phyloP scores from a whole-genome alignment of 1,140 invertebrate genomes.

The Elymnias hypermnestra region DNA sequence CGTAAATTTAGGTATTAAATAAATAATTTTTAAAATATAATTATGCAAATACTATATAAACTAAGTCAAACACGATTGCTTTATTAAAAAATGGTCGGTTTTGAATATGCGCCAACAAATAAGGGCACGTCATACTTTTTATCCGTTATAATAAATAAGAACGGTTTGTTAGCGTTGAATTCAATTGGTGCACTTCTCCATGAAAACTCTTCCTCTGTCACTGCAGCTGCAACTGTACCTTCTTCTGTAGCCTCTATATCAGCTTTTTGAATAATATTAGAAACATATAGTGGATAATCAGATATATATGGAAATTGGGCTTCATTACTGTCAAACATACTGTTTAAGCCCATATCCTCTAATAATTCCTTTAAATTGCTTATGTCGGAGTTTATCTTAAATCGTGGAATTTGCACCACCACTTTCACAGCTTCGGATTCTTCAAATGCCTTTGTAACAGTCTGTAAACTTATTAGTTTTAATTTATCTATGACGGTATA shows the following conservation, averaged over 20 bases:
- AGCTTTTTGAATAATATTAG: constrained; percentile 80
- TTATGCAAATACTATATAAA: no score
- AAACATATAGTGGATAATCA: constrained; percentile 69
- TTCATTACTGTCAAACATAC: constrained; percentile 75
- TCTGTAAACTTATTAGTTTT: constrained; percentile 62
- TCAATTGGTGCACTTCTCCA: constrained; percentile 44
- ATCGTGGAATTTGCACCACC: constrained; percentile 78
- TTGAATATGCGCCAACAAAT: constrained; percentile 69
- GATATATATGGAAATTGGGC: constrained; percentile 81
- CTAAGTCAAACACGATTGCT: neutral
- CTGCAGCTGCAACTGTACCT: constrained; percentile 81
- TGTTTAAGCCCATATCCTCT: constrained; percentile 79
- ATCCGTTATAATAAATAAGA: constrained; percentile 74
- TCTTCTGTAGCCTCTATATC: constrained; percentile 84
- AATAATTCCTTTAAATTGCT: constrained; percentile 77
- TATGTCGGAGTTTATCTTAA: constrained; percentile 78
- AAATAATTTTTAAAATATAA: no score
- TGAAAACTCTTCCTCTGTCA: constrained; percentile 69
- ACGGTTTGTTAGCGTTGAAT: constrained; percentile 69
- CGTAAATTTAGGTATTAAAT: no score
- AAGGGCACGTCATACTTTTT: constrained; percentile 57
- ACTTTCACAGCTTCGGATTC: constrained; percentile 54
- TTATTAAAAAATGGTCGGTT: constrained; percentile 30
- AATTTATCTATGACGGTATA: constrained; percentile 58
- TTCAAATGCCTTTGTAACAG: constrained; percentile 63